Percentiles rank a stretch among this genome's conserved stretches.
Conservation (phyloP, 2,888 invertebrate genomes). For the Xestoiulus laeticollis region DNA sequence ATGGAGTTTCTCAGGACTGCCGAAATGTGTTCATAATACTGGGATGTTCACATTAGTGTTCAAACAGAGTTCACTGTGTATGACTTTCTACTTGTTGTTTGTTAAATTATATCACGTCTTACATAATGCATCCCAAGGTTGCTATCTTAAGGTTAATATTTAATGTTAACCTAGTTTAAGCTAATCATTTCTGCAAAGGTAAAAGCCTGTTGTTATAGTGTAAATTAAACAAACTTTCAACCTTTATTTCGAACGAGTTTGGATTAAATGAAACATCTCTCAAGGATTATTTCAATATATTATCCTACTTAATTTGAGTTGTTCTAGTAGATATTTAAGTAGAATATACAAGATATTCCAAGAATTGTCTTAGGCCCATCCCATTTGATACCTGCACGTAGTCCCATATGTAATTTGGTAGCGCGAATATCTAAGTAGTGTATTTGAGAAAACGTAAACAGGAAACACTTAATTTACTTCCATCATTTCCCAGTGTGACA, state of each 20-base stretch:
- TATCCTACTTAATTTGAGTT: not conserved
- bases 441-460: conserved; percentile 24
- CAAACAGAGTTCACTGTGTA: no score
- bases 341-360: not conserved
- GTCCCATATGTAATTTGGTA: not conserved
- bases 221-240: not conserved
- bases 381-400: not conserved
- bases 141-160: no score
- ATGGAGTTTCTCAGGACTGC: no score
- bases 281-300: not conserved
- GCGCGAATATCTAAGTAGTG: not conserved
- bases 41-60: no score
- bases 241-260: not conserved
- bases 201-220: not conserved
- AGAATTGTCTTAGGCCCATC: not conserved
- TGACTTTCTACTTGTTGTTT: no score
- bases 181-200: not conserved
- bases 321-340: not conserved
- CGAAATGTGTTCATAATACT: no score
- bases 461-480: conserved; percentile 30
- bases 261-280: not conserved
- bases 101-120: no score
- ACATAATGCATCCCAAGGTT: no score
- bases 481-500: conserved; percentile 35
- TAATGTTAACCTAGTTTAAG: not conserved